Evolutionary conservation across 2,113 vertebrate genomes (phyloP), one percentile per base, ranked within the genome.

Genomic region (Actinemys pallida): DNA sequence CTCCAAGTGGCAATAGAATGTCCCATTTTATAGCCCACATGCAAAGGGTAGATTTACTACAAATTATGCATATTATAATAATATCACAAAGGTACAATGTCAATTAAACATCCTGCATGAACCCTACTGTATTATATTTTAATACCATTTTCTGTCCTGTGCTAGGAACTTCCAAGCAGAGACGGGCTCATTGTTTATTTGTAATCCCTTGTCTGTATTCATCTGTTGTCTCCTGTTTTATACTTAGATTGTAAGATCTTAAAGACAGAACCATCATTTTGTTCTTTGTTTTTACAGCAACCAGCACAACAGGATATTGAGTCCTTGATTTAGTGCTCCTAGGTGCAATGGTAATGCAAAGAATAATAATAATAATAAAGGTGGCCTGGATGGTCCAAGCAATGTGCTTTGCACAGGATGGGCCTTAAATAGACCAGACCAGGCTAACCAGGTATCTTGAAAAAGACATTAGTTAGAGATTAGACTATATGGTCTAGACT

Each of bases 21-120:
- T 62, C 57, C 27, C 5, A 62, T 62, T 62, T 57, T 62, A 13
- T 31, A 62, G 31, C 57, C 27, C 27, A 80, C 9, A 62, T 19
- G 22, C 54, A 42, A 78, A 69, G 50, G 80, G 19, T 52, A 72
- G 11, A 69, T 82, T 84, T 62, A 91, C 53, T 13, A 31, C 20
- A 80, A 12, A 0, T 0, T 0, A 39, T 29, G 6, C 2, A 2
- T 4, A 49, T 3, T 0, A 14, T 29, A 75, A 4, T 9, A 84
- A 49, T 45, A 91, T 5, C 29, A 45, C 9, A 45, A 86, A 88
- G 45, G 35, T 6, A 59, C 69, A 75, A 59, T n/a, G 47, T 3
- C 3, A 88, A 13, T 53, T 57, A 79, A 78, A 45, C 22, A 78
- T 47, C 19, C 5, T 72, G 19, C n/a, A 39, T 20, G n/a, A 72